Evolutionary conservation across 2,888 invertebrate genomes (phyloP), one percentile per base, ranked within the genome.

Genomic region (Plemyria rubiginata): DNA sequence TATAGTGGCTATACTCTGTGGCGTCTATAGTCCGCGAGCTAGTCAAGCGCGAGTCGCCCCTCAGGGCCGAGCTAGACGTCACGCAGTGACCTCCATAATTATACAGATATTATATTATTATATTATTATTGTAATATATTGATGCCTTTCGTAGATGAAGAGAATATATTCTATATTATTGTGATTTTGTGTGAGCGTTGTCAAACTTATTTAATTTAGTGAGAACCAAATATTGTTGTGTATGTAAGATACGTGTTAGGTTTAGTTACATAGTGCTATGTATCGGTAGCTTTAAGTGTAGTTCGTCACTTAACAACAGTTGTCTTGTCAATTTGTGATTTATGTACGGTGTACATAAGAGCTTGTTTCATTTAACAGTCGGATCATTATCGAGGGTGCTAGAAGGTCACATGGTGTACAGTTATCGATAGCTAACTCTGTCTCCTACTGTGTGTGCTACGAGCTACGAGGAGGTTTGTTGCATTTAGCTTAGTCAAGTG

Each of bases 181-280:
- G 77, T 78, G 75, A 73, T 73, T 68, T 65, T 45, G 75, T 70
- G 79, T 75, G 76, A 73, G 72, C 71, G 73, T 70, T 71, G 72
- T 67, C 66, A 65, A 52, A 55, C 49, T 71, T 70, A 73, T 75
- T 79, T 81, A 77, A 65, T 78, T 81, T 82, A 85, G 84, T 86
- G 87, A 86, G 85, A 87, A 88, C 89, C 89, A 88, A 88, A 88
- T 88, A 87, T 85, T 80, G 80, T 76, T 72, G 69, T 60, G 68
- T 75, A 70, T 77, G 75, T 82, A 77, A 80, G 76, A 76, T 76
- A 74, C 62, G 71, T 66, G 66, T 70, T 74, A 76, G 75, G 53
- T 15, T 54, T 54, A 60, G 49, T 54, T 28, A 22, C n/a, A 12
- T 51, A 50, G 50, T 32, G 59, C 59, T 38, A 16, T 40, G 51